Base-by-base conservation (phyloP, 2,113 vertebrate species). In the Athene noctua region DNA sequence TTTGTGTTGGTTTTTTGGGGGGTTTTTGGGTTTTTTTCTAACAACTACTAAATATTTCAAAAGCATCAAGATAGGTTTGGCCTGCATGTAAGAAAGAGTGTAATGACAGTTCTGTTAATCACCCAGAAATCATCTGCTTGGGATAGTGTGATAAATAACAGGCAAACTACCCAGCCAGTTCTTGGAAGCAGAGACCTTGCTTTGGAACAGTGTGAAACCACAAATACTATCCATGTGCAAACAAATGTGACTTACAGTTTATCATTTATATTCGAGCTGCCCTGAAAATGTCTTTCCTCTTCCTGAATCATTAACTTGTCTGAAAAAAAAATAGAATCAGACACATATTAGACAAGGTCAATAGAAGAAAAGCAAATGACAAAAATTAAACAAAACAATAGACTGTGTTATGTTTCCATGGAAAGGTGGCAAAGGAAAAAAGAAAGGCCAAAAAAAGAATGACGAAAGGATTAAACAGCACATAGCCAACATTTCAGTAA, bases 331-430 rank as follows among this genome's bases (percentile, higher is more conserved):
- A 92, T 92, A 92, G 95, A 95, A 92, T 92, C 88, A 97, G 92
- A 83, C 80, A 68, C 65, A 73, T 94, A 49, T 95, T 95, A 96
- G 92, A 93, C 79, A 80, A 96, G 96, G 91, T 94, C 78, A 71
- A 88, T 95, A 94, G 80, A 91, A 94, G 87, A 92, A 90, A 97
- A 94, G 77, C 88, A 92, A 96, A 94, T 54, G 86, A 90, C 54
- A 95, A 90, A 97, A 97, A 95, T 80, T 96, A 96, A 96, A 95
- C 95, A 95, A 94, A 97, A 94, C 94, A 96, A 96, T 96, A 86
- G 74, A 11, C 78, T 83, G 20, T 95, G 94, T 97, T 97, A 78
- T 96, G 95, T 97, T 97, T 94, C 97, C 93, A 97, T 96, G 95
- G 93, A 92, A 97, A 96, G 74, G 40, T 74, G 94, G 94, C 63